Conservation (phyloP, 2,888 invertebrate genomes). For the Apamea epomidion region DNA sequence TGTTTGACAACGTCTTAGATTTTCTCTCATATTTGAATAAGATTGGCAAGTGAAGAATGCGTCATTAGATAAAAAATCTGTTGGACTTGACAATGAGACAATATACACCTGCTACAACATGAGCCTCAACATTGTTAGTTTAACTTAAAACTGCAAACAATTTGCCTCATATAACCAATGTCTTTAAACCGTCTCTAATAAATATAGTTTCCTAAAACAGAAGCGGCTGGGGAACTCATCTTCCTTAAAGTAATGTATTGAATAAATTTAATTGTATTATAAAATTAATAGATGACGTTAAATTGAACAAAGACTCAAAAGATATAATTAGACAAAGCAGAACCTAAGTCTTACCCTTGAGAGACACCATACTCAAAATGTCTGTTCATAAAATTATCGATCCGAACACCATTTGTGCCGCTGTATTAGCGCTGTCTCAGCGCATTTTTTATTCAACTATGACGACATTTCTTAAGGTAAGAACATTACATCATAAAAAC, state of each 20-base stretch:
- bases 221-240: no score
- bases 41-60: conserved; percentile 43
- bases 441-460: conserved; percentile 42
- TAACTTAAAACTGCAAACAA: not conserved
- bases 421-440: conserved; percentile 19
- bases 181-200: not conserved
- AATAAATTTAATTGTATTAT: not conserved
- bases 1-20: conserved; percentile 46
- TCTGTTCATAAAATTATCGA: conserved; percentile 28
- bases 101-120: conserved; percentile 14
- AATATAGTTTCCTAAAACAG: not conserved
- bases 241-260: not conserved
- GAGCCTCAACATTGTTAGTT: not conserved
- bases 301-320: not conserved
- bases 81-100: conserved; percentile 25
- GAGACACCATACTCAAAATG: conserved; percentile 10
- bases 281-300: not conserved
- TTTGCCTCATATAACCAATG: not conserved
- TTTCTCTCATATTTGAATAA: conserved; percentile 47
- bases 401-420: conserved; percentile 25
- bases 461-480: conserved; percentile 38
- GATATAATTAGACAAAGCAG: not conserved
- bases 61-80: conserved; percentile 57
- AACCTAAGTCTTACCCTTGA: conserved; percentile 14
- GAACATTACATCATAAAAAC: conserved; percentile 43